Conservation (phyloP, 2,113 vertebrate species). For the Cromileptes altivelis region DNA sequence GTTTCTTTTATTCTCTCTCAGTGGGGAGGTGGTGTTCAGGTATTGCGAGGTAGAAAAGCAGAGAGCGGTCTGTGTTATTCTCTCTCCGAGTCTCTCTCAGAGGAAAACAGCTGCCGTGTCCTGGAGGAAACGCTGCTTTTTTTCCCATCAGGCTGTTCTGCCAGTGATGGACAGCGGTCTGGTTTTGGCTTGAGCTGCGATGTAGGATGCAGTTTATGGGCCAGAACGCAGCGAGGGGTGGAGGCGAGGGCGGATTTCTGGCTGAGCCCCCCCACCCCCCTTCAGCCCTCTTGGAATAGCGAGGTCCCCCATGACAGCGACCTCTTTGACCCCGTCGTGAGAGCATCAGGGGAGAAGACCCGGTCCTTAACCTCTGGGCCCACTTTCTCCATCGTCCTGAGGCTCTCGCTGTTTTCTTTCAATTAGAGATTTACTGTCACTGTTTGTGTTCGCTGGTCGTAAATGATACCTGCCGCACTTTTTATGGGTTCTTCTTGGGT, state of each 20-base stretch:
- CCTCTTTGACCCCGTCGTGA: slow-evolving; percentile 80
- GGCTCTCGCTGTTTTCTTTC: slow-evolving; percentile 51
- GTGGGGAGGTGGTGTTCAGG: slow-evolving; percentile 24
- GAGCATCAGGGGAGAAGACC: slow-evolving; percentile 86
- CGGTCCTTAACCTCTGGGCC: slow-evolving; percentile 81
- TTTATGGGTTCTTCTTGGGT: background rate
- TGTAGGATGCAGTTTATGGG: slow-evolving; percentile 94
- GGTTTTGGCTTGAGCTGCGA: slow-evolving; percentile 86
- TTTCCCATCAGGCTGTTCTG: slow-evolving; percentile 87
- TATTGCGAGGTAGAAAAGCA: slow-evolving; percentile 17
- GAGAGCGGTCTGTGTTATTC: slow-evolving; percentile 36
- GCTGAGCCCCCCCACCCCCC: slow-evolving; percentile 72
- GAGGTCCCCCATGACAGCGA: slow-evolving; percentile 83
- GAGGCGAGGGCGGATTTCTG: slow-evolving; percentile 82
- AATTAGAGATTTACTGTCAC: slow-evolving; percentile 34
- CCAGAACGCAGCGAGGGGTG: slow-evolving; percentile 81
- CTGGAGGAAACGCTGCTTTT: slow-evolving; percentile 88
- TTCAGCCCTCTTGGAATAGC: slow-evolving; percentile 78
- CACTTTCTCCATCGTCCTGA: slow-evolving; percentile 1
- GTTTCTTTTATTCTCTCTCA: background rate
- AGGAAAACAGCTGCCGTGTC: slow-evolving; percentile 93
- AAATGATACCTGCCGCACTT: slow-evolving; percentile 20
- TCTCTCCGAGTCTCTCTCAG: slow-evolving; percentile 77
- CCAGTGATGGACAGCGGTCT: slow-evolving; percentile 86
- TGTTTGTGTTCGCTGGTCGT: slow-evolving; percentile 11